Conservation (phyloP, 2,113 vertebrate genomes). For the Nesogale talazaci region DNA sequence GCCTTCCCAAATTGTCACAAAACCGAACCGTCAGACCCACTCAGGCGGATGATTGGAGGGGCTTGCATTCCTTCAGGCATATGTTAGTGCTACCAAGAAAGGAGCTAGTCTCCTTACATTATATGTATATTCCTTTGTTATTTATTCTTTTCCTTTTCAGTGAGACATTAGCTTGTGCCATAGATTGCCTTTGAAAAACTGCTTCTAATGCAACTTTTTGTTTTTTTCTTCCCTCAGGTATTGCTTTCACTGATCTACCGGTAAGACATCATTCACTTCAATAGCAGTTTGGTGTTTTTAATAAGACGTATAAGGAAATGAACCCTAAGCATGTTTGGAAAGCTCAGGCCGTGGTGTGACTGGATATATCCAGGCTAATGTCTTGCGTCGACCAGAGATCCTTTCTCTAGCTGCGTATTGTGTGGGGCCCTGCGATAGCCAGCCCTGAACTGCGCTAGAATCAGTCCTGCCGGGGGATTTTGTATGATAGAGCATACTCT, state of each 20-base stretch:
- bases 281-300: constrained; percentile 59
- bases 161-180: constrained; percentile 51
- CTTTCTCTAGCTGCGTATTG: background rate
- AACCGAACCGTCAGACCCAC: too few species aligned
- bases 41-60: background rate
- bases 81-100: background rate
- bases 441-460: background rate
- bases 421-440: background rate
- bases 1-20: too few species aligned
- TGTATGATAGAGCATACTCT: background rate
- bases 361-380: background rate
- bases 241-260: constrained; percentile 90
- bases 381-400: background rate
- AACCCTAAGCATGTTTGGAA: background rate
- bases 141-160: background rate
- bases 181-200: constrained; percentile 67
- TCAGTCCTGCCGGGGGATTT: background rate
- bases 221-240: constrained; percentile 85
- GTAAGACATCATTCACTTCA: constrained; percentile 85
- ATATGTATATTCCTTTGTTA: background rate
- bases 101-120: background rate
- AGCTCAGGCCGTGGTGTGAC: background rate
- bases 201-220: constrained; percentile 64
- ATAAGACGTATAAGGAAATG: constrained; percentile 20
- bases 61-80: background rate